Evolutionary conservation across 2,797 vertebrate genomes (phyloP), one percentile per base, ranked within the genome.

Genomic region (Acipenser oxyrinchus): DNA sequence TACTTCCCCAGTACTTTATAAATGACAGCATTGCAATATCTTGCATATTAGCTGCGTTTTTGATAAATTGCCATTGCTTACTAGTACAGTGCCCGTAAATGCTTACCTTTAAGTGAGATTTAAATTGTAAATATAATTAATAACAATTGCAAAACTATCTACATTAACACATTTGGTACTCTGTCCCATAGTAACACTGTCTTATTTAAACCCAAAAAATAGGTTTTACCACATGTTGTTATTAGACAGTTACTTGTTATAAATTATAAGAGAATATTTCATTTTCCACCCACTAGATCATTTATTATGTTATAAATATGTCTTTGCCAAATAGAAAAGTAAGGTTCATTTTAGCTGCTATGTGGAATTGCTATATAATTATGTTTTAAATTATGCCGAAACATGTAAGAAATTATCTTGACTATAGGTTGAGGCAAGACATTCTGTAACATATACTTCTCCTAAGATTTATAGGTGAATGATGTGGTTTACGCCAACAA

Each of bases 401-500:
- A 79, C 63, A 72, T 66, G 69, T 8, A 61, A 73, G 70, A 70
- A 74, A 68, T 68, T 74, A 68, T 71, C 68, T 55, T 78, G 79
- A 81, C 82, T 79, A 76, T 68, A 68, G 76, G 68, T 63, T 79
- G 83, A 75, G 75, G 72, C 77, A 79, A 79, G 78, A 83, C 82
- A 80, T 68, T 72, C 82, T 81, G 79, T 74, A 74, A 83, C 83
- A 78, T 78, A 81, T 86, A 84, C 82, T 76, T 71, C 76, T 10
- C 68, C 49, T 53, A 10, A 86, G 86, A 88, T 90, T 84, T 85
- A 88, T 67, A 64, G 71, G 18, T 69, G 9, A 55, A 55, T 70
- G 58, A 74, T 70, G 69, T 70, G 70, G 82, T 88, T 87, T 75
- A 77, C 74, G 79, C 89, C 86, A 89, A 87, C 85, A 62, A 63